phyloP scores from a whole-genome alignment of 2,113 vertebrate genomes.

The Pterocles gutturalis region DNA sequence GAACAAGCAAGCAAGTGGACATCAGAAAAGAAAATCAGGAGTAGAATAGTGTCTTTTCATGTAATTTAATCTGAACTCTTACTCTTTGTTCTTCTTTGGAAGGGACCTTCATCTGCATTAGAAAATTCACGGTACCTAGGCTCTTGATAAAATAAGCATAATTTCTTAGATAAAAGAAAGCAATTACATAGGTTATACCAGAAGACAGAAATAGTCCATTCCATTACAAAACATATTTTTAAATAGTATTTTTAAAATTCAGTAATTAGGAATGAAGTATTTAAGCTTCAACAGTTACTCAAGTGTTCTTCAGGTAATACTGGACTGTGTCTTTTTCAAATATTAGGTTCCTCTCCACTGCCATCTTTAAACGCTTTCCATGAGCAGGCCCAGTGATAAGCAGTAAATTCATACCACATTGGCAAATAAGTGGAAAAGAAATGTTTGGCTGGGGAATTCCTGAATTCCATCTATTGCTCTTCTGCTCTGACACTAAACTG shows the following conservation, averaged over 20 bases:
- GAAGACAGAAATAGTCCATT: not conserved
- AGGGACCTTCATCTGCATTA: not conserved
- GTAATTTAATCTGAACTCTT: not conserved
- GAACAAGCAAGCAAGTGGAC: not conserved
- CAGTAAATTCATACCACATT: not conserved
- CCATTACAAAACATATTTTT: not conserved
- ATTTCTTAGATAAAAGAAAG: not conserved
- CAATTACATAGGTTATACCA: not conserved
- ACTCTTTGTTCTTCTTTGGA: not conserved
- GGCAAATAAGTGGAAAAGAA: not conserved
- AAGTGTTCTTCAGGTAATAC: not conserved
- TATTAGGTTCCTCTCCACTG: not conserved
- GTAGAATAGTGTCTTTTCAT: not conserved
- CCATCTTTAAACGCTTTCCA: not conserved
- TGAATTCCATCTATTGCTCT: not conserved
- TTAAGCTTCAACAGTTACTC: not conserved
- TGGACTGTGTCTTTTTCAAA: not conserved
- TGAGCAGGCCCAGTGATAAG: not conserved
- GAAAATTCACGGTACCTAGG: not conserved
- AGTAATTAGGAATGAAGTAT: not conserved
- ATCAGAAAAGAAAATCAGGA: not conserved
- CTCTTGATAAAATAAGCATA: not conserved
- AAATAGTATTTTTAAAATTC: not conserved
- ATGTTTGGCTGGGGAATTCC: not conserved
- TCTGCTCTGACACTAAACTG: not conserved